phyloP scores from a whole-genome alignment of 2,113 vertebrate species.

The Lynx canadensis region DNA sequence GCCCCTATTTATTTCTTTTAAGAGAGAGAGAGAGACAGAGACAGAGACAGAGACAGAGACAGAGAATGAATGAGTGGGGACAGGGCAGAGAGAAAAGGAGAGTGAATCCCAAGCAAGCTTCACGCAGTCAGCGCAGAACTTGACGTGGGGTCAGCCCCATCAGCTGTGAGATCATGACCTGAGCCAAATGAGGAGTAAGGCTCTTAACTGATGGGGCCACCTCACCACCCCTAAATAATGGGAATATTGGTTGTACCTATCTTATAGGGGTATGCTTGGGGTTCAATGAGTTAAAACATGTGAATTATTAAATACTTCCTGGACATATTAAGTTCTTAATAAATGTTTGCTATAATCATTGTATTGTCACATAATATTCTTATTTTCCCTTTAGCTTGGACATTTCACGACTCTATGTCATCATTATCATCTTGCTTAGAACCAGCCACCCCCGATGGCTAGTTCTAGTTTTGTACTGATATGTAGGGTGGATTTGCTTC shows the following conservation, averaged over 20 bases:
- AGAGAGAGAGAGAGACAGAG: too few relatives aligned
- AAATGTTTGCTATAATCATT: background rate
- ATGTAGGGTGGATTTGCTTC: background rate
- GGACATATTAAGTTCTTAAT: background rate
- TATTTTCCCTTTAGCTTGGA: background rate
- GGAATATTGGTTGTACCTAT: background rate
- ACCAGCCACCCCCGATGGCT: background rate
- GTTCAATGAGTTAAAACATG: background rate
- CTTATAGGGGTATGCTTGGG: background rate
- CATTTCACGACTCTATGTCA: background rate
- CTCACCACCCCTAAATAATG: background rate
- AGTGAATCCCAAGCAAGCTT: too few relatives aligned
- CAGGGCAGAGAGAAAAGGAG: too few relatives aligned
- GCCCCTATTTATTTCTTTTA: background rate
- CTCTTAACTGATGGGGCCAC: too few relatives aligned
- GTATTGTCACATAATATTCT: background rate
- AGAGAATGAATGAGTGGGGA: too few relatives aligned
- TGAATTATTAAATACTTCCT: background rate
- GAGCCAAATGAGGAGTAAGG: too few relatives aligned
- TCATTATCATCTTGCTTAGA: background rate
- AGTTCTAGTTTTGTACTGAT: background rate
- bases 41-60: too few relatives aligned
- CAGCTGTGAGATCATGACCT: too few relatives aligned
- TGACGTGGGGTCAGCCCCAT: too few relatives aligned
- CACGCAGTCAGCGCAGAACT: too few relatives aligned